Evolutionary conservation across 1,140 invertebrate genomes (phyloP).

Genomic region (Lasioglossum baleicum): DNA sequence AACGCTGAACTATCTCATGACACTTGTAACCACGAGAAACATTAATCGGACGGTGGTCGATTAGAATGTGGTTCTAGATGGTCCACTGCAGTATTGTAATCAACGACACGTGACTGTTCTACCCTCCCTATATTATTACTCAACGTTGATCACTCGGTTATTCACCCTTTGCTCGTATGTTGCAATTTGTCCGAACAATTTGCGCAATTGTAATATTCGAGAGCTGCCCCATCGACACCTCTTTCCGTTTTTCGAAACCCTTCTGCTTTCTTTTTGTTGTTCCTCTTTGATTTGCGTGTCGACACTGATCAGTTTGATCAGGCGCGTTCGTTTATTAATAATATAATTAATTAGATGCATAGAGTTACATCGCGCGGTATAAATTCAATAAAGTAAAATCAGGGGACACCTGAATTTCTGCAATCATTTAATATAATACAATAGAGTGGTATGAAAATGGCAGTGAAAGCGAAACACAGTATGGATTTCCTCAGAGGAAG

Average conservation of each 20-base stretch:
- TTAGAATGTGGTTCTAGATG: conserved; percentile 24
- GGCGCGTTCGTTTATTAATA: no score
- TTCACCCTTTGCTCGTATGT: conserved; percentile 3
- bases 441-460: background rate
- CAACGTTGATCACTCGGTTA: background rate
- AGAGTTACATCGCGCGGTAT: no score
- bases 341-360: no score
- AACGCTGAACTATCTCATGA: conserved; percentile 74
- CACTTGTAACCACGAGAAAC: conserved; percentile 54
- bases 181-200: conserved; percentile 9
- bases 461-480: background rate
- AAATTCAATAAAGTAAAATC: no score
- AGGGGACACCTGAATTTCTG: no score
- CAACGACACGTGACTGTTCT: conserved; percentile 9
- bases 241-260: no score
- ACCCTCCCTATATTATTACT: background rate
- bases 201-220: background rate
- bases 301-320: no score
- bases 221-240: background rate
- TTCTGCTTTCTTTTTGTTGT: no score
- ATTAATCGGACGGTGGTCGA: conserved; percentile 60
- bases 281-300: no score
- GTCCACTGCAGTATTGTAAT: background rate
- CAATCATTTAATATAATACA: no score
- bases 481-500: conserved; percentile 34